phyloP scores from a whole-genome alignment of 2,113 vertebrate species.

The Triplophysa rosa region DNA sequence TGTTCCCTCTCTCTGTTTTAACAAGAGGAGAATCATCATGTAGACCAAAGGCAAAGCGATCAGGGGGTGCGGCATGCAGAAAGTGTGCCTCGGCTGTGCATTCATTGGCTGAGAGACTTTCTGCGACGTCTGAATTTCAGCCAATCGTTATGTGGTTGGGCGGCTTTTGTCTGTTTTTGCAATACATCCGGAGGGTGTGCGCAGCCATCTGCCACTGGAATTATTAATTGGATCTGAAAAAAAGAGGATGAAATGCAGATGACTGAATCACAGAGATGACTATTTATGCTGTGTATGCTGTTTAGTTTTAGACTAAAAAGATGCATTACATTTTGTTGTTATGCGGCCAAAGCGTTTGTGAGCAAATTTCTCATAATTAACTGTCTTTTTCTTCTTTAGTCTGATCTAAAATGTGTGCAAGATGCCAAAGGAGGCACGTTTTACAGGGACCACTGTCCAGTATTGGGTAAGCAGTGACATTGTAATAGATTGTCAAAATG shows the following conservation, averaged over 20 bases:
- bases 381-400: conserved; percentile 71
- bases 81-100: conserved; percentile 24
- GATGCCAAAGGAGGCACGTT: conserved; percentile 99
- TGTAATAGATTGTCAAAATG: neutral
- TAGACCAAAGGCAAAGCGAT: conserved; percentile 60
- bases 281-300: neutral
- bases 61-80: conserved; percentile 35
- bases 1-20: conserved; percentile 64
- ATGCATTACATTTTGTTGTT: conserved; percentile 5
- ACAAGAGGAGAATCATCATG: conserved; percentile 55
- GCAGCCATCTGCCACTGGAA: conserved; percentile 34
- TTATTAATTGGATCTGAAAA: conserved; percentile 17
- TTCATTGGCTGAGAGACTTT: conserved; percentile 55
- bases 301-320: neutral
- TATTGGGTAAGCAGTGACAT: conserved; percentile 83
- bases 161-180: conserved; percentile 35
- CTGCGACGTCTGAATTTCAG: conserved; percentile 53
- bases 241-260: neutral
- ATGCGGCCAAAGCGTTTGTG: conserved; percentile 5
- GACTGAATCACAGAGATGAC: neutral
- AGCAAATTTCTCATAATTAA: conserved; percentile 52
- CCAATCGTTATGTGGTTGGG: conserved; percentile 23
- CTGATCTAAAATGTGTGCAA: conserved; percentile 97
- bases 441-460: conserved; percentile 98
- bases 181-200: conserved; percentile 8